Evolutionary conservation across 2,113 vertebrate species (phyloP).

Genomic region (Stegostoma tigrinum): DNA sequence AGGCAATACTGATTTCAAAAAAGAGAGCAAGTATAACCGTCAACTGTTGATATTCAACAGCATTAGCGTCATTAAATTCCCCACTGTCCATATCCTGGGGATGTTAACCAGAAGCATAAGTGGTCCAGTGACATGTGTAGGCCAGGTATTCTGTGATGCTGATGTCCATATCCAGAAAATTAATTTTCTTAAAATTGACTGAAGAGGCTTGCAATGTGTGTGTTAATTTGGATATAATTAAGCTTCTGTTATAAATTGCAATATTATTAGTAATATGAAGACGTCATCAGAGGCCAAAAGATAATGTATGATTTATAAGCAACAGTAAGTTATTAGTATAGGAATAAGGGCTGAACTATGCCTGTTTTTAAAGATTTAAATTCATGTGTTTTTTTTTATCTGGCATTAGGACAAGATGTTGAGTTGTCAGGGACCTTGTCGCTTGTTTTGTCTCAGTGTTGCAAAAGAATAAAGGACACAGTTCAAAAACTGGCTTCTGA

Average conservation of each 20-base stretch:
- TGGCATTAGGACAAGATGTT: slow-evolving; percentile 61
- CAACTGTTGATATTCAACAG: neutral
- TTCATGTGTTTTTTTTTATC: neutral
- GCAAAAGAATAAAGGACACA: slow-evolving; percentile 76
- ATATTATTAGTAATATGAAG: neutral
- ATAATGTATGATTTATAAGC: neutral
- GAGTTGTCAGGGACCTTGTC: slow-evolving; percentile 73
- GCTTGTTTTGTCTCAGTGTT: slow-evolving; percentile 74
- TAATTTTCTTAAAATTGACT: neutral
- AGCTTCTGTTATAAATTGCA: neutral
- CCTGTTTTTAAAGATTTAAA: slow-evolving; percentile 18
- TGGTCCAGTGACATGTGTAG: neutral
- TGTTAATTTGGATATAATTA: neutral
- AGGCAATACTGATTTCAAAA: neutral
- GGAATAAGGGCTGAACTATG: neutral
- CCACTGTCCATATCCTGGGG: neutral
- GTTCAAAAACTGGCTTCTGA: slow-evolving; percentile 75
- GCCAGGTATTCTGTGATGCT: neutral
- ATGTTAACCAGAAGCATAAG: neutral
- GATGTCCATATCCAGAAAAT: neutral
- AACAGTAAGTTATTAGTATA: neutral
- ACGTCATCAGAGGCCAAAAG: neutral
- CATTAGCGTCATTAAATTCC: neutral
- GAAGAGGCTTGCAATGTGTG: neutral
- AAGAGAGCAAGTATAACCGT: neutral